Percentiles rank a stretch among this genome's conserved stretches.
Conservation (phyloP, 2,113 vertebrate species). For the Origma solitaria region DNA sequence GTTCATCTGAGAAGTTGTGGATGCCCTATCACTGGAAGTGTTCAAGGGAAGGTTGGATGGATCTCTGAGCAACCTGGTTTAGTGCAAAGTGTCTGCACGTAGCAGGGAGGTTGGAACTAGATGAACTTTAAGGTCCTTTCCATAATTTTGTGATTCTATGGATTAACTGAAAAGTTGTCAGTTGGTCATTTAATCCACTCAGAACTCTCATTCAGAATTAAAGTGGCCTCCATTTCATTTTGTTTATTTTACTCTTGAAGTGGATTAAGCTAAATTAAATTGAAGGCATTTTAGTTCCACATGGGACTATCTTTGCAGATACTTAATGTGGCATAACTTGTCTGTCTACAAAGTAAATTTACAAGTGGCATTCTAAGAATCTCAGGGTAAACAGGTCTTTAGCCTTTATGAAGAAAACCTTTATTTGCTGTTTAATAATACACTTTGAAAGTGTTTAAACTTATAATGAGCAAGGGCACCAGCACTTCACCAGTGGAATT, state of each 20-base stretch:
- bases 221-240: not conserved
- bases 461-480: not conserved
- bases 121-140: not conserved
- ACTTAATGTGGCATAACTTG: not conserved
- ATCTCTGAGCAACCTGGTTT: not conserved
- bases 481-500: not conserved
- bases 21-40: not conserved
- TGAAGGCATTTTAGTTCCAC: not conserved
- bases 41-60: not conserved
- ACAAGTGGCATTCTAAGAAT: not conserved
- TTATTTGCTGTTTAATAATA: not conserved
- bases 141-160: not conserved
- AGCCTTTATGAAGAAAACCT: not conserved
- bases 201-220: not conserved
- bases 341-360: slow-evolving; percentile 19
- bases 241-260: slow-evolving; percentile 13
- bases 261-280: slow-evolving; percentile 21
- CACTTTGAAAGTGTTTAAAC: not conserved
- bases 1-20: not conserved
- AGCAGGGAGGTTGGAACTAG: rapidly evolving
- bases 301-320: not conserved
- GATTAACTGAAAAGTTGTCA: not conserved
- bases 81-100: not conserved
- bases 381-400: not conserved
- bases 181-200: not conserved